phyloP scores from a whole-genome alignment of 1,140 invertebrate genomes.

The Pseudachorutes palmiensis region DNA sequence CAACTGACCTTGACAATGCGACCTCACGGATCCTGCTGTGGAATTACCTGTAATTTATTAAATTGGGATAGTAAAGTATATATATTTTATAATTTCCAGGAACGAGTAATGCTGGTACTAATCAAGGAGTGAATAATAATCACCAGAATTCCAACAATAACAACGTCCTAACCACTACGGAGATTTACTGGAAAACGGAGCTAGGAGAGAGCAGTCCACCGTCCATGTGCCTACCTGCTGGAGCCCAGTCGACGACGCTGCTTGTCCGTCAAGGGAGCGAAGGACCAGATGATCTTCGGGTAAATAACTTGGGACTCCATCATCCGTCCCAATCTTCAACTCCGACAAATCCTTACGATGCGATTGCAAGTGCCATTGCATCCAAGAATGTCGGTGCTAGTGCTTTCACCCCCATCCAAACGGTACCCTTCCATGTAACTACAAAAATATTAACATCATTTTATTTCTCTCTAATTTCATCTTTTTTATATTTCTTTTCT shows the following conservation, averaged over 20 bases:
- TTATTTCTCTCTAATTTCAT: constrained; percentile 13
- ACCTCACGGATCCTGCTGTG: no score
- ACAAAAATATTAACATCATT: constrained; percentile 14
- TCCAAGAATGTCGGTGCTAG: constrained; percentile 54
- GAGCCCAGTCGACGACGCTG: constrained; percentile 26
- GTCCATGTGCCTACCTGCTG: constrained; percentile 28
- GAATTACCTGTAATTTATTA: no score
- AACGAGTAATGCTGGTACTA: constrained; percentile 29
- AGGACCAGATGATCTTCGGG: constrained; percentile 41
- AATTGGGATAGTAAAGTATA: not conserved
- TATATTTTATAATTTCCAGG: constrained; percentile 12
- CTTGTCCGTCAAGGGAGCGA: constrained; percentile 31
- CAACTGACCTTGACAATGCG: no score
- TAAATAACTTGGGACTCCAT: constrained; percentile 41
- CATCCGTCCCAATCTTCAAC: constrained; percentile 42
- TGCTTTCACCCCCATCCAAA: constrained; percentile 79
- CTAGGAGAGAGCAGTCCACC: constrained; percentile 37
- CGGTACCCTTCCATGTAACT: constrained; percentile 36
- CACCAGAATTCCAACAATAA: constrained; percentile 27
- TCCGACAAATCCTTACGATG: constrained; percentile 46
- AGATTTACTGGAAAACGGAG: constrained; percentile 38
- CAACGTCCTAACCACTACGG: constrained; percentile 30
- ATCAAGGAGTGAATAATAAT: constrained; percentile 33
- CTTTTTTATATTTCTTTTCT: constrained; percentile 13
- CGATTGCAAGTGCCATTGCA: constrained; percentile 38